phyloP scores from a whole-genome alignment of 2,888 invertebrate genomes.

The Mesopsocus fuscifrons region DNA sequence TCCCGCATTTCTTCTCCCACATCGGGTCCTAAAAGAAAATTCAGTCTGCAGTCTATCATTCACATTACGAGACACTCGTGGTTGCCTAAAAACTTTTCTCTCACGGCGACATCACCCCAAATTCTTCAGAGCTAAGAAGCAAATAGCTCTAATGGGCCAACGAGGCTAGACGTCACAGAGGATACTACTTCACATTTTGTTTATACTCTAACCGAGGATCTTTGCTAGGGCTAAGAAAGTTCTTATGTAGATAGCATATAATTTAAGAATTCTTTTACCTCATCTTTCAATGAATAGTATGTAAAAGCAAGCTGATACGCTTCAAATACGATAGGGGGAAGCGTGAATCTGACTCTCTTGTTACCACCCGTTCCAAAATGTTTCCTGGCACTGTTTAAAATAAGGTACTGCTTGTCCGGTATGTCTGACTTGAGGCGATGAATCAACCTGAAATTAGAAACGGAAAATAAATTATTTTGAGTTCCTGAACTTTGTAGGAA shows the following conservation, averaged over 20 bases:
- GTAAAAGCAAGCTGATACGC: conserved; percentile 75
- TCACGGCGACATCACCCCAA: too few species aligned
- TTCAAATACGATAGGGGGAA: conserved; percentile 89
- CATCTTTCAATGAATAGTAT: conserved; percentile 54
- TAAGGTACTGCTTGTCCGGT: conserved; percentile 75
- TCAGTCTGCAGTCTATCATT: background rate
- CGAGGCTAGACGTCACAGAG: too few species aligned
- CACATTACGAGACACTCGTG: conserved; percentile 5
- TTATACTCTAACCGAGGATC: too few species aligned
- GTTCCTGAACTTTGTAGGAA: background rate
- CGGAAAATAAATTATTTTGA: background rate
- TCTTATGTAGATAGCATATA: too few species aligned
- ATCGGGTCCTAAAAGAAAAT: conserved; percentile 57
- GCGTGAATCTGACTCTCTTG: conserved; percentile 66
- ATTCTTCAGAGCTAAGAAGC: too few species aligned
- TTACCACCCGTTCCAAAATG: conserved; percentile 83
- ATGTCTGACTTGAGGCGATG: conserved; percentile 65
- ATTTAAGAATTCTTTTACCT: too few species aligned
- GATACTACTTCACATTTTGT: too few species aligned
- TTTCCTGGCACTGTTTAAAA: conserved; percentile 73
- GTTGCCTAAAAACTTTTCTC: too few species aligned
- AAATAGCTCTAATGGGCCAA: too few species aligned
- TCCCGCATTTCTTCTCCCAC: conserved; percentile 97
- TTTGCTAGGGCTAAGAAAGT: too few species aligned
- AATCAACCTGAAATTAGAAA: conserved; percentile 36